Evolutionary conservation across 2,113 vertebrate genomes (phyloP).

Genomic region (Thamnophis sirtalis): DNA sequence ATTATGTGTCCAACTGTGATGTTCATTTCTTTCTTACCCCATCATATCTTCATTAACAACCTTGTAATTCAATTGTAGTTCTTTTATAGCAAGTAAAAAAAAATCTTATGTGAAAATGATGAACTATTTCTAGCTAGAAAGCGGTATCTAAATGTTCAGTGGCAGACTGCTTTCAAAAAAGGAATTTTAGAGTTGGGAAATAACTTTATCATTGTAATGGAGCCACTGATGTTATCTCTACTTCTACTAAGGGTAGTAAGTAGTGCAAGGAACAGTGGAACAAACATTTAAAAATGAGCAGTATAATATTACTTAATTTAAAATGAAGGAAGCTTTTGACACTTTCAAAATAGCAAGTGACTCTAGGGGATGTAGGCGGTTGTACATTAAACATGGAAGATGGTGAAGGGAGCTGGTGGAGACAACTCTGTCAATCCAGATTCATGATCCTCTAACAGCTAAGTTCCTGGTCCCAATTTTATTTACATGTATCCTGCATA

Average conservation of each 20-base stretch:
- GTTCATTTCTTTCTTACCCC: background rate
- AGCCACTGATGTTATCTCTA: background rate
- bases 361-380: background rate
- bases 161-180: background rate
- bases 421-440: background rate
- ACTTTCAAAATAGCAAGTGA: background rate
- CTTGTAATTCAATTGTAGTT: background rate
- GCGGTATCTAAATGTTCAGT: background rate
- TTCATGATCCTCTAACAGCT: background rate
- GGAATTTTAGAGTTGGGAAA: background rate
- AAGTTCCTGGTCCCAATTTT: background rate
- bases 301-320: background rate
- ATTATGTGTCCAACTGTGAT: background rate
- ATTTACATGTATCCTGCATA: background rate
- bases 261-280: background rate
- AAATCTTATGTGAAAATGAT: background rate
- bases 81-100: background rate
- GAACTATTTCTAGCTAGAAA: background rate
- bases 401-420: background rate
- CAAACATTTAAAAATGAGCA: background rate
- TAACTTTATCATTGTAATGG: background rate
- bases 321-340: background rate
- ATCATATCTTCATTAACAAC: background rate
- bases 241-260: background rate
- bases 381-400: background rate